Conservation (phyloP, 2,797 vertebrate genomes). For the Todus mexicanus region DNA sequence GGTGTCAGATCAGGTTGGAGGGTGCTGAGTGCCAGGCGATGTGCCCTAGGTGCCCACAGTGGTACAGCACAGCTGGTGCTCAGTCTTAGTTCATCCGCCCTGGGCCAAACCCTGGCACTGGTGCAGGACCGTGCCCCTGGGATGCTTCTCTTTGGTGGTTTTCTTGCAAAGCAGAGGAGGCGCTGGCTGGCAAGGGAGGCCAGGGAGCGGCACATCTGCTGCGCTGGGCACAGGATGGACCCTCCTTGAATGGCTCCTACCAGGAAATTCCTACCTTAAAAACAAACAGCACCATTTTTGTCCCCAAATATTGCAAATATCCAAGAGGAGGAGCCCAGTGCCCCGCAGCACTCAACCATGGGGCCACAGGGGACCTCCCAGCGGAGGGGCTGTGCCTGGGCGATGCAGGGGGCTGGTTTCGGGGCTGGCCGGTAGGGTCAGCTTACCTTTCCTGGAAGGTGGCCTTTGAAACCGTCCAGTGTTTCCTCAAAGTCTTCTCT, state of each 20-base stretch:
- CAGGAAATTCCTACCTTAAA: neutral
- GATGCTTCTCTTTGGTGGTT: neutral
- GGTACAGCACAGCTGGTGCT: neutral
- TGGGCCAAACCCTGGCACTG: neutral
- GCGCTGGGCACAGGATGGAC: accelerated
- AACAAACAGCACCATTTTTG: neutral
- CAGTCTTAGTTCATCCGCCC: neutral
- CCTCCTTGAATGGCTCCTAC: accelerated
- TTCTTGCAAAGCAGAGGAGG: neutral
- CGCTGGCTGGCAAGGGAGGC: neutral
- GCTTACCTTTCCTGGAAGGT: neutral
- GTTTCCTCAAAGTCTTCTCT: conserved; percentile 52
- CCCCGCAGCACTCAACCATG: accelerated
- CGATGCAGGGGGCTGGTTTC: accelerated
- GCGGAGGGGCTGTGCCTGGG: accelerated
- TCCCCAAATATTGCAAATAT: neutral
- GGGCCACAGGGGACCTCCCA: accelerated
- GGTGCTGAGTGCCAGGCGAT: neutral
- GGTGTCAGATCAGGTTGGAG: neutral
- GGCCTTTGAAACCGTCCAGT: neutral
- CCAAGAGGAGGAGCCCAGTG: neutral
- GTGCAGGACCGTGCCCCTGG: accelerated
- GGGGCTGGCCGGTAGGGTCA: accelerated
- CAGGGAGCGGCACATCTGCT: neutral
- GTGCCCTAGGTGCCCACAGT: accelerated